Evolutionary conservation across 2,113 vertebrate species (phyloP).

Genomic region (Entosphenus tridentatus): DNA sequence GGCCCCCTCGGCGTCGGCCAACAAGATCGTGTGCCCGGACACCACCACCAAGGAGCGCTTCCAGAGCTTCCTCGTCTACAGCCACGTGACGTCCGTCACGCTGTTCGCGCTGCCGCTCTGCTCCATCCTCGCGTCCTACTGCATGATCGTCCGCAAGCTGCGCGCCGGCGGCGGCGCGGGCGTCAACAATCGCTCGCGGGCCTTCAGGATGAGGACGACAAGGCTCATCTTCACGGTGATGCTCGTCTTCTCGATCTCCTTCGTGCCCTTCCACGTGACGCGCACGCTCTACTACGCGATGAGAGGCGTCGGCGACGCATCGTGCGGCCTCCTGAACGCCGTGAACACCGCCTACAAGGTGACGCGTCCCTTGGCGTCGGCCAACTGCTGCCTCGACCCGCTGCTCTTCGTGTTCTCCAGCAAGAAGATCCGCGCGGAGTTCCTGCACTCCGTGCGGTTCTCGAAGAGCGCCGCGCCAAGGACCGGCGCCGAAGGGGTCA

Average conservation of each 20-base stretch:
- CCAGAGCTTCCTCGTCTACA: slow-evolving; percentile 54
- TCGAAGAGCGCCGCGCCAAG: too few relatives aligned
- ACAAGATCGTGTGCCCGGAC: slow-evolving; percentile 45
- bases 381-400: slow-evolving; percentile 80
- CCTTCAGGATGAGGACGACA: slow-evolving; percentile 60
- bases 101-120: slow-evolving; percentile 58
- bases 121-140: slow-evolving; percentile 53
- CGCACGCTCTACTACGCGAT: slow-evolving; percentile 71
- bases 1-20: slow-evolving; percentile 12
- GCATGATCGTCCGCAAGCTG: slow-evolving; percentile 50
- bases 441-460: too few relatives aligned
- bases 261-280: slow-evolving; percentile 76
- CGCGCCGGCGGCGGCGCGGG: slow-evolving; percentile 27
- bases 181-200: slow-evolving; percentile 14
- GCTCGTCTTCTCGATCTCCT: slow-evolving; percentile 55
- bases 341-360: slow-evolving; percentile 70
- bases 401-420: slow-evolving; percentile 44
- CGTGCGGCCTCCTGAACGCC: slow-evolving; percentile 38
- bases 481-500: too few relatives aligned
- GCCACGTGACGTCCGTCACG: slow-evolving; percentile 40
- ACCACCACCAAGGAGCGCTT: slow-evolving; percentile 58
- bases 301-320: slow-evolving; percentile 31
- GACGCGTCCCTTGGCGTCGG: slow-evolving; percentile 60
- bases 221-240: slow-evolving; percentile 76
- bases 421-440: too few relatives aligned